Conservation (phyloP, 2,113 vertebrate species). For the Caranx ignobilis region DNA sequence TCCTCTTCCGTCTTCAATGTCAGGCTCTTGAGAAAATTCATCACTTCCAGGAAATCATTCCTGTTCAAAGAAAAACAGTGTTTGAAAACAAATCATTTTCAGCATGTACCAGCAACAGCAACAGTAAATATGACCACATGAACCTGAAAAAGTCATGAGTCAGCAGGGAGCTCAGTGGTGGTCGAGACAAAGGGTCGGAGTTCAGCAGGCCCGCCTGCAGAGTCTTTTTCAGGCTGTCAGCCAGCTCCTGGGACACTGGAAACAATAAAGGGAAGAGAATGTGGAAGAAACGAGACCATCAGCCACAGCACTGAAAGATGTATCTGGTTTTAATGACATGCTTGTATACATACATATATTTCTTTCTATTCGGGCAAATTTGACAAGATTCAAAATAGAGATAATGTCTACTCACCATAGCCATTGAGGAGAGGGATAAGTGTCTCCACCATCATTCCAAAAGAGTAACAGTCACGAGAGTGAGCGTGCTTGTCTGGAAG, state of each 20-base stretch:
- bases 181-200: conserved; percentile 86
- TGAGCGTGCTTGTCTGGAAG: conserved; percentile 89
- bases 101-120: not conserved
- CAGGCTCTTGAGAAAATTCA: conserved; percentile 95
- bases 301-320: too few relatives aligned
- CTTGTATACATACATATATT: too few relatives aligned
- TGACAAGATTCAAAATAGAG: not conserved
- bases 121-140: conserved; percentile 30
- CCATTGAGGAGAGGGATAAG: conserved; percentile 86
- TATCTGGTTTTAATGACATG: too few relatives aligned
- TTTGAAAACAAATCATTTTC: not conserved
- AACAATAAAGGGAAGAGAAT: not conserved
- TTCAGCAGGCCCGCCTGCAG: conserved; percentile 87
- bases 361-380: too few relatives aligned
- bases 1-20: conserved; percentile 97
- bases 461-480: conserved; percentile 92
- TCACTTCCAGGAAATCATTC: conserved; percentile 97
- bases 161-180: conserved; percentile 87
- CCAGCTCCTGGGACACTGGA: conserved; percentile 81
- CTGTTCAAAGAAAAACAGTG: conserved; percentile 75
- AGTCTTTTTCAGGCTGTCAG: conserved; percentile 87
- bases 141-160: conserved; percentile 96
- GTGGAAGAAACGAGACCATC: not conserved
- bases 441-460: conserved; percentile 89
- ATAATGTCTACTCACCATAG: conserved; percentile 86